Percentiles rank a stretch among this genome's conserved stretches.
Evolutionary conservation across 2,797 vertebrate species (phyloP).

Genomic region (Silurus lanzhouensis): DNA sequence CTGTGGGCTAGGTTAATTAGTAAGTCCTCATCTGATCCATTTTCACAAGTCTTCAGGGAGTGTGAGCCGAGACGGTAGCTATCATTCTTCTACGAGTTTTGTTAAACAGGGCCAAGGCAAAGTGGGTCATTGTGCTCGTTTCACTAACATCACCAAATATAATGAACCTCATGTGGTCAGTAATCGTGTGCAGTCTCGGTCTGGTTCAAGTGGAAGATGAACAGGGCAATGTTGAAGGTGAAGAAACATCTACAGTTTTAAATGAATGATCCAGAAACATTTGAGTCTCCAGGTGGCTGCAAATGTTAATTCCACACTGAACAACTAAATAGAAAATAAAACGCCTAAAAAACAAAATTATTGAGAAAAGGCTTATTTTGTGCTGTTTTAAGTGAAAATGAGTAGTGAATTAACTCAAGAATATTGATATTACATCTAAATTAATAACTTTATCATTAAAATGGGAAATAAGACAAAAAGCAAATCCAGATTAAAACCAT

Average conservation of each 20-base stretch:
- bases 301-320: not conserved
- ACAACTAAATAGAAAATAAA: not conserved
- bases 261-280: not conserved
- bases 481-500: not conserved
- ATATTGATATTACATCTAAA: not conserved
- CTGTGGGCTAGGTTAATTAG: slow-evolving; percentile 74
- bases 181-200: not conserved
- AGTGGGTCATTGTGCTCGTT: slow-evolving; percentile 68
- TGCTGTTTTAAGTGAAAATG: not conserved
- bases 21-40: slow-evolving; percentile 70
- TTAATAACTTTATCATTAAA: not conserved
- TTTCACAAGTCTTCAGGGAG: slow-evolving; percentile 72
- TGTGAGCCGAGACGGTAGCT: slow-evolving; percentile 64
- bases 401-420: not conserved
- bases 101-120: slow-evolving; percentile 72
- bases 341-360: not conserved
- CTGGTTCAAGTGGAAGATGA: not conserved
- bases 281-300: not conserved
- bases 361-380: not conserved
- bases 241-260: slow-evolving; percentile 1
- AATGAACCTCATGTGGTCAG: slow-evolving; percentile 29
- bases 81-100: slow-evolving; percentile 70
- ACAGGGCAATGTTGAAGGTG: not conserved
- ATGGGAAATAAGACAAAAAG: not conserved
- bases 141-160: slow-evolving; percentile 34